These are phyloP conservation scores for Clarias pachynema DNA, from an alignment of 2,797 vertebrate species.

Conservation along the genomic window DNA sequence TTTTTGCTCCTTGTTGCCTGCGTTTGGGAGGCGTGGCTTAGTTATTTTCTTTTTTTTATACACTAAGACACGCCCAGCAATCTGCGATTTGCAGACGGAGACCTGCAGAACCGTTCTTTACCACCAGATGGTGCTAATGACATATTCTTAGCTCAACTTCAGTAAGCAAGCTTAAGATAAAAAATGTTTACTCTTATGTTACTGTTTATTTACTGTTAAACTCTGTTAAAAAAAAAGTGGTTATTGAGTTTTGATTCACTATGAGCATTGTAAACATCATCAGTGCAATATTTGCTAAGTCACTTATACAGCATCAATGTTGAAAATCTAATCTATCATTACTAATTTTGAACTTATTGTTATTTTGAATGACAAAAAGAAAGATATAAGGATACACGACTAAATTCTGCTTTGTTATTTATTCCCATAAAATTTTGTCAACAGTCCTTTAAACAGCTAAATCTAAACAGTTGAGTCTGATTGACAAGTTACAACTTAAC, in stretches of 20 bases:
- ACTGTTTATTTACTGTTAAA: neutral
- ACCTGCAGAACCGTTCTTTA: neutral
- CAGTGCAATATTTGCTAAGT: neutral
- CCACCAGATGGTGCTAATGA: conserved; percentile 1
- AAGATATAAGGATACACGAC: neutral
- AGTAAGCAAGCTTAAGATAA: neutral
- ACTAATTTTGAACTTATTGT: neutral
- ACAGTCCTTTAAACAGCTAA: no score
- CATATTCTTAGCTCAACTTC: neutral
- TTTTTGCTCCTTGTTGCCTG: neutral
- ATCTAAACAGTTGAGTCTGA: neutral
- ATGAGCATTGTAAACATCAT: neutral
- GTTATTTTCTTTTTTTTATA: neutral
- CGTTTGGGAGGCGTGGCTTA: neutral
- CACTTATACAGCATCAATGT: neutral
- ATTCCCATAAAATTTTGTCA: no score
- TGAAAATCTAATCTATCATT: neutral
- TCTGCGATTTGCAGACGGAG: neutral
- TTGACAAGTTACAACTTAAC: neutral
- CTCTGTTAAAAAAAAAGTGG: no score
- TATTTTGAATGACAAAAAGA: neutral
- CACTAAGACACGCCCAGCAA: neutral
- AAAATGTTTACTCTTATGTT: neutral
- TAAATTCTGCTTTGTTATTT: neutral
- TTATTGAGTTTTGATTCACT: neutral